Conservation (phyloP, 2,888 invertebrate species). For the Scaptomyza cyrtandrae region DNA sequence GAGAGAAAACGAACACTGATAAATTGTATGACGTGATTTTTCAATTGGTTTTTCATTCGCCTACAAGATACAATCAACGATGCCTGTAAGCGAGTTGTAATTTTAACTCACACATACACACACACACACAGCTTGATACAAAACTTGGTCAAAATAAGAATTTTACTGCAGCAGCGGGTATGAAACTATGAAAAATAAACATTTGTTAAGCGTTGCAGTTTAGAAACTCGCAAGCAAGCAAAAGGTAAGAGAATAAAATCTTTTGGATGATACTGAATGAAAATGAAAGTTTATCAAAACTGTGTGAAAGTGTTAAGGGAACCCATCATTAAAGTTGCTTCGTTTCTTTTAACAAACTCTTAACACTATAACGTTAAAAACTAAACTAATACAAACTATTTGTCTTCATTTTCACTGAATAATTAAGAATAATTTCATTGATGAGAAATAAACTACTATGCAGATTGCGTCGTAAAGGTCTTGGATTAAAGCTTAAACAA, state of each 20-base stretch:
- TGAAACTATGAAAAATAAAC: constrained; percentile 6
- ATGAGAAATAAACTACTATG: not conserved
- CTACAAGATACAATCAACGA: constrained; percentile 14
- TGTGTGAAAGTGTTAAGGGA: too few species aligned
- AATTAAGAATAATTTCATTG: constrained; percentile 2
- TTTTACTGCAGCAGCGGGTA: constrained; percentile 11
- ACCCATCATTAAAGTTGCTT: not conserved
- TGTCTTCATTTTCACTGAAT: constrained; percentile 2
- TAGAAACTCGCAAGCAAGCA: not conserved
- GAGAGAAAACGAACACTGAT: constrained; percentile 43
- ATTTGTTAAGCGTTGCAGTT: constrained; percentile 4
- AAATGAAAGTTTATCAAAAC: too few species aligned
- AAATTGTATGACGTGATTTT: constrained; percentile 47
- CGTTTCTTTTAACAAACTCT: not conserved
- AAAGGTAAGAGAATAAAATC: too few species aligned
- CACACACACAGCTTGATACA: not conserved
- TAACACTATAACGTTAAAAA: not conserved
- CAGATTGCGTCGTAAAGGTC: constrained; percentile 4
- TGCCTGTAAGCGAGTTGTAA: constrained; percentile 16
- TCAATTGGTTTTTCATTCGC: constrained; percentile 52
- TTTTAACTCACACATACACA: too few species aligned
- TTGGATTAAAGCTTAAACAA: constrained; percentile 20
- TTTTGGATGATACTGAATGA: too few species aligned
- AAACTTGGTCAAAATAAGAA: constrained; percentile 5
- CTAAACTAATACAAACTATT: not conserved